Percentiles rank a stretch among this genome's conserved stretches.
phyloP scores from a whole-genome alignment of 2,797 vertebrate species.

The Emys orbicularis region DNA sequence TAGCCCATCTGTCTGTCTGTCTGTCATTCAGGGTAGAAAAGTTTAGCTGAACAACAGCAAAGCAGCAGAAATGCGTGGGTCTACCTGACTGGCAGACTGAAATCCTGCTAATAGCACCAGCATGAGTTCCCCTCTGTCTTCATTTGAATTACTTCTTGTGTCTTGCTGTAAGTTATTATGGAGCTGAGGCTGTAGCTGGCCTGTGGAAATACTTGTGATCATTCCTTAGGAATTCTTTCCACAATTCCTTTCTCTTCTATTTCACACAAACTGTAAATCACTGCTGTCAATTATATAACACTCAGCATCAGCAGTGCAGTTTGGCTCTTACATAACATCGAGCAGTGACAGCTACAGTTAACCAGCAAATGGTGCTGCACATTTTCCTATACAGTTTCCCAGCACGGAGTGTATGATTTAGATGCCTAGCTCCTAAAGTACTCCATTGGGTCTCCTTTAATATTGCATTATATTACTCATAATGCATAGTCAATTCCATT shows the following conservation, averaged over 20 bases:
- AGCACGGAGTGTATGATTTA: conserved; percentile 66
- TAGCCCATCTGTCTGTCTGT: neutral
- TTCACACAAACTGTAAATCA: conserved; percentile 7
- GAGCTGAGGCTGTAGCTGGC: neutral
- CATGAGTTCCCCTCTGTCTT: neutral
- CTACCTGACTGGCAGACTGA: neutral
- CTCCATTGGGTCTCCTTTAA: conserved; percentile 74
- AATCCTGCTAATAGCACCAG: neutral
- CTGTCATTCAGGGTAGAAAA: neutral
- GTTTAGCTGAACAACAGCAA: neutral
- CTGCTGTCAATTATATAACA: neutral
- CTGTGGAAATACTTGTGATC: neutral
- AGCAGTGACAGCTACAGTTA: conserved; percentile 50
- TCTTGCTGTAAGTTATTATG: neutral
- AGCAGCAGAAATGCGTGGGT: neutral
- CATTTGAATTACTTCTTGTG: neutral
- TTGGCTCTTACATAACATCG: neutral
- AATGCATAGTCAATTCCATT: conserved; percentile 68
- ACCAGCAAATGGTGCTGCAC: conserved; percentile 42
- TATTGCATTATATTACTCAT: conserved; percentile 68
- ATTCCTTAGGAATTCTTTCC: conserved; percentile 57
- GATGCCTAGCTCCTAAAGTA: conserved; percentile 48
- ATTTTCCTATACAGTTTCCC: conserved; percentile 58
- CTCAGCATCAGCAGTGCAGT: neutral
- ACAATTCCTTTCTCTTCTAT: conserved; percentile 11